Evolutionary conservation across 2,113 vertebrate genomes (phyloP).

Genomic region (Mustelus asterias): DNA sequence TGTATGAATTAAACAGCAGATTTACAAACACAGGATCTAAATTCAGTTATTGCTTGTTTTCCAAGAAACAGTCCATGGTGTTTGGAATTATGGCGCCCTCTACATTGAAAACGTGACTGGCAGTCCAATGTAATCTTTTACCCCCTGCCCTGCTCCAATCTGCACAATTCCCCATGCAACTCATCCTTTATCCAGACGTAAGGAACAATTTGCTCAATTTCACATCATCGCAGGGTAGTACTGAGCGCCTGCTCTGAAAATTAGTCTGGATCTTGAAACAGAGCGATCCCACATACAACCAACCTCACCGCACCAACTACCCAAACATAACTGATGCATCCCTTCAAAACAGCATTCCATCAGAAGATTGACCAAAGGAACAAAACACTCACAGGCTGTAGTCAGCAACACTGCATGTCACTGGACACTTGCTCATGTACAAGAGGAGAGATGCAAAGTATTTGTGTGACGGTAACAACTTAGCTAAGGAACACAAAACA

Average conservation of each 20-base stretch:
- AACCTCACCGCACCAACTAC: background rate
- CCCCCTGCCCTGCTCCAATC: too few species aligned
- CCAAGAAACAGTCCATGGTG: background rate
- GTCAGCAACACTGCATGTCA: background rate
- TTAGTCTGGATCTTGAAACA: background rate
- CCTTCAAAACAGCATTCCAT: background rate
- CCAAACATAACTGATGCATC: background rate
- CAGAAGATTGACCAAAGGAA: background rate
- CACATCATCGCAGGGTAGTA: background rate
- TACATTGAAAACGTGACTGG: background rate
- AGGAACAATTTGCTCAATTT: background rate
- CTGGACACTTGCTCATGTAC: too few species aligned
- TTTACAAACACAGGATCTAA: background rate
- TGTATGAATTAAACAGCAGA: background rate
- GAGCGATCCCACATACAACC: background rate
- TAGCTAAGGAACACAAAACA: background rate
- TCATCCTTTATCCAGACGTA: background rate
- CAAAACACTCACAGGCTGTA: background rate
- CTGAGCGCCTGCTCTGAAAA: background rate
- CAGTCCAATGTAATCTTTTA: background rate
- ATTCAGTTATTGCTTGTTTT: background rate
- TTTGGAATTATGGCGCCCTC: background rate
- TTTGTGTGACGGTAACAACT: background rate
- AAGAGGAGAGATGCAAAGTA: too few species aligned
- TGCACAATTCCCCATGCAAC: background rate